A percentile compares a stretch with the other conserved stretches of the same genome.
Evolutionary conservation across 2,797 vertebrate genomes (phyloP).

Genomic region (Syngnathus acus): DNA sequence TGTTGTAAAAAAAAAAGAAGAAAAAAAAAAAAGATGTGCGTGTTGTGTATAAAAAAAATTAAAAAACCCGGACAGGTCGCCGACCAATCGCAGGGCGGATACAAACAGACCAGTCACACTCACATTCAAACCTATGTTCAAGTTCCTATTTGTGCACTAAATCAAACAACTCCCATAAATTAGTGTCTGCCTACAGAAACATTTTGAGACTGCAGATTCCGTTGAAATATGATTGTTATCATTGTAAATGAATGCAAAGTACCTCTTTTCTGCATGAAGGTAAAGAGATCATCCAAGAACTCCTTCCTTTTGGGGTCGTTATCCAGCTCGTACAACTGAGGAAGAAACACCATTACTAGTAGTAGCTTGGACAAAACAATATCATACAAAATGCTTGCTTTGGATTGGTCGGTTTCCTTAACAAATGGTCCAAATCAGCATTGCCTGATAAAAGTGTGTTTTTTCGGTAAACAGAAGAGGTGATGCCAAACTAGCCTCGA

Average conservation of each 20-base stretch:
- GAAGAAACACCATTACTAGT: slow-evolving; percentile 10
- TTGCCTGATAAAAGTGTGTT: not conserved
- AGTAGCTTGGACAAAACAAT: not conserved
- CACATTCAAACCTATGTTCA: not conserved
- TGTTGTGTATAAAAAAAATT: not conserved
- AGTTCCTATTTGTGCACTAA: not conserved
- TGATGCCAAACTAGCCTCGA: not conserved
- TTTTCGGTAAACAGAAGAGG: not conserved
- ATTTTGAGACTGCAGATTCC: not conserved
- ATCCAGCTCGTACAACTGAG: slow-evolving; percentile 89
- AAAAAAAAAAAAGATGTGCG: too few relatives aligned
- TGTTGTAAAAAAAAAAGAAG: too few relatives aligned
- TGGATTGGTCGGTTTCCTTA: not conserved
- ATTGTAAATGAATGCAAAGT: not conserved
- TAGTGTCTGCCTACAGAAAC: not conserved
- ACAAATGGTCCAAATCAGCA: not conserved
- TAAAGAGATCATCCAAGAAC: slow-evolving; percentile 93
- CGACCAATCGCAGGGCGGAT: not conserved
- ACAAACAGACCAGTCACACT: not conserved
- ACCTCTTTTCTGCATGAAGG: slow-evolving; percentile 97
- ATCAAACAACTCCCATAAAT: not conserved
- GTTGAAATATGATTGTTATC: not conserved
- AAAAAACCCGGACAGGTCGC: too few relatives aligned
- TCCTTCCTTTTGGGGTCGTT: slow-evolving; percentile 91
- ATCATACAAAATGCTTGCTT: not conserved